phyloP scores from a whole-genome alignment of 2,113 vertebrate species.

The Setophaga petechia region DNA sequence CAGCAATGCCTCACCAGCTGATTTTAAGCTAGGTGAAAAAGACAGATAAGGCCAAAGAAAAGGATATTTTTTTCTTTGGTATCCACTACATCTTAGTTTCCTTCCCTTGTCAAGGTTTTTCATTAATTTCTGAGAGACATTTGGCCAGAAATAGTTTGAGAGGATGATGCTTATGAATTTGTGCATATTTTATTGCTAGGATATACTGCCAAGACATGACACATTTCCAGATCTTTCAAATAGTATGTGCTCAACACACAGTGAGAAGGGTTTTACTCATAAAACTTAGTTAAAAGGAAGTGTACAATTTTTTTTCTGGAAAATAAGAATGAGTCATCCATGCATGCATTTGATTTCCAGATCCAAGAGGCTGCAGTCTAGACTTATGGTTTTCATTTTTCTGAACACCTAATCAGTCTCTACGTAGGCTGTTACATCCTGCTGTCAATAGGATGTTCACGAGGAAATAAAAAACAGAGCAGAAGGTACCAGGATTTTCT shows the following conservation, averaged over 20 bases:
- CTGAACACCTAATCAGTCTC: constrained; percentile 50
- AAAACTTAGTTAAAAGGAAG: constrained; percentile 35
- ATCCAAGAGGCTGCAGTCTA: constrained; percentile 49
- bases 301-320: constrained; percentile 21
- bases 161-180: constrained; percentile 5
- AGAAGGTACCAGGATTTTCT: neutral
- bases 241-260: neutral
- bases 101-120: neutral
- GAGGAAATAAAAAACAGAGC: constrained; percentile 25
- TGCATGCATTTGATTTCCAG: constrained; percentile 51
- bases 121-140: neutral
- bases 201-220: neutral
- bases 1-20: neutral
- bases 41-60: neutral
- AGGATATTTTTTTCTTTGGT: neutral
- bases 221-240: constrained; percentile 28
- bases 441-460: constrained; percentile 38
- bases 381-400: constrained; percentile 58
- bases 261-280: constrained; percentile 8
- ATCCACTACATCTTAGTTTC: neutral
- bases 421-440: constrained; percentile 33
- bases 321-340: constrained; percentile 62
- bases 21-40: neutral
- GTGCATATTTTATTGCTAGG: constrained; percentile 20
- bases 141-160: constrained; percentile 30